Base-by-base conservation (phyloP, 2,888 invertebrate species). In the Uropetala carovei region DNA sequence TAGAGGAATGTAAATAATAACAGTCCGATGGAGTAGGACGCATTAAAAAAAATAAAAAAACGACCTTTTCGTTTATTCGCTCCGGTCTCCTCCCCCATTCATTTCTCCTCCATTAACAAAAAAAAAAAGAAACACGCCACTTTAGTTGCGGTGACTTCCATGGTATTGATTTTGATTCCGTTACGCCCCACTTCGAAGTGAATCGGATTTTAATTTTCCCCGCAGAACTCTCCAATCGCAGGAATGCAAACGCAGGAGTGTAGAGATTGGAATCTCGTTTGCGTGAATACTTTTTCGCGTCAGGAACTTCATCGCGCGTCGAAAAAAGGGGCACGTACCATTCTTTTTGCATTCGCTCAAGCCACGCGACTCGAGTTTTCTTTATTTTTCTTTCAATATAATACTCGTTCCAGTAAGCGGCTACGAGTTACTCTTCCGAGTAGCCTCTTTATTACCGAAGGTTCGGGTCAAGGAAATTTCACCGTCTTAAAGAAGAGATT, bases 1-100 rank as follows among this genome's bases (percentile, higher is more conserved):
- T n/a, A 10, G 68, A 22, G 27, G 75, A 75, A 75, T 75, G 75
- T 75, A 75, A 75, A 75, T 75, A 75, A 75, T 75, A 75, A 27
- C 22, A 43, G 43, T 43, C 43, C 43, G 43, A 43, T 22, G 11
- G 75, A 75, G 22, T 27, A 8, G 27, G 27, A 22, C 5, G 43
- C 43, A 43, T 3, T 43, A 43, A 43, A 43, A 18, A 27, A 11
- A 16, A 68, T 13, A 75, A 75, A 75, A 22, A 75, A n/a, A 22
- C 27, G 75, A 75, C 27, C 75, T 22, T 75, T 75, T 75, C 75
- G 27, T 75, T 75, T 75, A 75, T 75, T 75, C 75, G 75, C 22
- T 75, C 75, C 75, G 75, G 75, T 75, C 11, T 22, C 75, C 9
- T 4, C 9, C 10, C 27, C 75, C 27, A 75, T 75, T 75, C 75